Evolutionary conservation across 2,797 vertebrate species (phyloP), one percentile per base, ranked within the genome.

Genomic region (Hydrolagus colliei): DNA sequence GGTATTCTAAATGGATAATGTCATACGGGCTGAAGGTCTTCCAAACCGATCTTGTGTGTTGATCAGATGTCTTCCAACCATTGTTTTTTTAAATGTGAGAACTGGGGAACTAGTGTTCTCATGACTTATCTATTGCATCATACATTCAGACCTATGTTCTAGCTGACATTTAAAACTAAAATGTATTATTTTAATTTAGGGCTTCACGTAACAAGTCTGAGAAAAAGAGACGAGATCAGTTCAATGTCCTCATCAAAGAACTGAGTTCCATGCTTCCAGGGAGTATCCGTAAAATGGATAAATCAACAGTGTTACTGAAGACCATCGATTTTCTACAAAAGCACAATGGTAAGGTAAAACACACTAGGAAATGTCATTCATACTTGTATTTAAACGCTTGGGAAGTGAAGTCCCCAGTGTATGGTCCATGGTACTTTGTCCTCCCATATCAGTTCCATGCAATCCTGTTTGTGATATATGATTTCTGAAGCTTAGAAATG

Each of bases 181-280:
- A 63, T 77, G 1, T 84, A 41, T 11, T 86, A 41, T 86, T 71
- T 87, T 9, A 90, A 91, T 87, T n/a, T 87, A 95, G 94, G 93
- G 94, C 94, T 89, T 94, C 93, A 0, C 91, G 94, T 89, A 95
- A 95, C 89, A 95, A 94, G 90, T 95, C 94, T 90, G 94, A 95
- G 90, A 95, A 95, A 90, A 95, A 95, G 87, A 93, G 94, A 86
- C 93, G 94, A 0, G 94, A 95, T 90, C 94, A 95, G 89, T 95
- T 95, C 90, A 95, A 95, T 90, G 90, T 95, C 87, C 94, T 95
- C 88, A 95, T 95, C 90, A 95, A 95, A 90, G 94, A 95, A 87
- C 94, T 95, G 86, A 93, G 93, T 88, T 93, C 93, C 87, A 95
- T 95, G 94, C 93, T 95, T 88, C 94, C 94, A 41, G 94, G 93